Base-by-base conservation (phyloP, 1,140 invertebrate species). In the Heliconius hewitsoni region DNA sequence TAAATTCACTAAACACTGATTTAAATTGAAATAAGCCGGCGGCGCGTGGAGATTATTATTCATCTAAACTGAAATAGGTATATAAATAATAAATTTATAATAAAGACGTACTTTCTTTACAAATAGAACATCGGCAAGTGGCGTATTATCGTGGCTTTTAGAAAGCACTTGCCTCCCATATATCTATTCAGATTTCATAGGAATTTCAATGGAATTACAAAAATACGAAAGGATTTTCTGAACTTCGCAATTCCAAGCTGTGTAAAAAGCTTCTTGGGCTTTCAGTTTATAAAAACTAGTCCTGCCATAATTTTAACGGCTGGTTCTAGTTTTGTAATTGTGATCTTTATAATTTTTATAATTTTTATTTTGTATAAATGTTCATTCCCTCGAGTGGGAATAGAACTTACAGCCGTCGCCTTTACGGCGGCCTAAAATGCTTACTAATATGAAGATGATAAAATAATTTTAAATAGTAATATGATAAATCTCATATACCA, bases 81-180 rank as follows among this genome's bases (percentile, higher is more conserved):
- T 30, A 27, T 6, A 66, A 27, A 30, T 66, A 66, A 66, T 6
- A 27, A 11, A 66, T 66, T 66, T 0, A 66, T 27, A 66, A 66
- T 66, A 18, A 1, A 46, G 13, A 46, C 4, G 42, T 66, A 66
- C 27, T 30, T 66, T 30, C 60, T 66, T 30, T 16, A 66, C 13
- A 30, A 66, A 66, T 66, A 66, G 60, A 66, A 66, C 60, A 30
- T 66, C 27, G 27, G 23, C 60, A 66, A 66, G 27, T 30, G 13
- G 60, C 27, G 60, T 30, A 66, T 66, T 66, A 66, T 66, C 60
- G 60, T 30, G n/a, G 60, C 60, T 66, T 66, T 66, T 66, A 66
- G 27, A 66, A 66, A 66, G 60, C 27, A 66, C 60, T 66, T 66
- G 27, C 42, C 60, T 30, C 60, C 11, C 60, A 66, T 66, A 66